A percentile compares a stretch with the other conserved stretches of the same genome.
Conservation (phyloP, 1,140 invertebrate genomes). For the Ceratosolen solmsi region DNA sequence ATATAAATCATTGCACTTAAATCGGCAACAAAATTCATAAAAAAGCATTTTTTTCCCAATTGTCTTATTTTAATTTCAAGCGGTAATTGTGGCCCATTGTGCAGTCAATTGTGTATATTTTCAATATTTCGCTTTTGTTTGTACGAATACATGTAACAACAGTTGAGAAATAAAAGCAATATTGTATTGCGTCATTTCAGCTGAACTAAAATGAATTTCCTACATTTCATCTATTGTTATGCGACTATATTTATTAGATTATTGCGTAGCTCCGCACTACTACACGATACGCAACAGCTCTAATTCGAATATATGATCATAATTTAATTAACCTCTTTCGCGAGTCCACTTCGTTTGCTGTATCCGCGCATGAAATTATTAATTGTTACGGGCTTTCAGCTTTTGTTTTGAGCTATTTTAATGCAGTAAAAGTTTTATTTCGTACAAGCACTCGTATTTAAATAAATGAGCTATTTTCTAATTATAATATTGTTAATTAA, state of each 20-base stretch:
- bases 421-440: not conserved
- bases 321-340: constrained; percentile 40
- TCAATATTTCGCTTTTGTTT: not conserved
- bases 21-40: no score
- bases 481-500: not conserved
- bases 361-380: constrained; percentile 23
- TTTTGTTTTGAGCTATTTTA: not conserved
- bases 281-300: constrained; percentile 8
- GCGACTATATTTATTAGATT: constrained; percentile 8
- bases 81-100: not conserved
- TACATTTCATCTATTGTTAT: not conserved
- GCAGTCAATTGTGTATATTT: no score
- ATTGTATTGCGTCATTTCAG: constrained; percentile 14
- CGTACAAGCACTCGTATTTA: not conserved
- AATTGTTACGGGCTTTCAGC: constrained; percentile 15
- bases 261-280: not conserved
- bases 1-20: no score
- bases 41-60: no score
- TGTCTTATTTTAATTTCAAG: not conserved
- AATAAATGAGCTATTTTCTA: not conserved
- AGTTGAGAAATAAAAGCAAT: constrained; percentile 14
- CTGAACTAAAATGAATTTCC: constrained; percentile 20
- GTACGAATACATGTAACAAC: not conserved
- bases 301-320: constrained; percentile 17
- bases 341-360: not conserved